Evolutionary conservation across 2,113 vertebrate species (phyloP).

Genomic region (Oplegnathus fasciatus): DNA sequence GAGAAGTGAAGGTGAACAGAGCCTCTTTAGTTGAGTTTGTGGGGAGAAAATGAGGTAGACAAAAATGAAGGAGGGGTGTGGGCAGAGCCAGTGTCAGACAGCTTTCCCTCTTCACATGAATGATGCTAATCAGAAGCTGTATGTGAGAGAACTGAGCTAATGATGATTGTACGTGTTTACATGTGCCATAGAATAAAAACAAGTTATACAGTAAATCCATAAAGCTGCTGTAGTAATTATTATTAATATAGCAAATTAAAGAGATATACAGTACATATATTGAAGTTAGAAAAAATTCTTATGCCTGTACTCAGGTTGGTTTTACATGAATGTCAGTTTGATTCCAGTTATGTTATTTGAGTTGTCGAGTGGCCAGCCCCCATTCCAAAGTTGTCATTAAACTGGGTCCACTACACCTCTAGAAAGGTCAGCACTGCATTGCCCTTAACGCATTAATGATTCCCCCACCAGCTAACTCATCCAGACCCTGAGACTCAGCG

Average conservation of each 20-base stretch:
- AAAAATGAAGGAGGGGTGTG: not conserved
- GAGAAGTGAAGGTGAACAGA: not conserved
- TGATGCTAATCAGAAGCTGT: conserved; percentile 1
- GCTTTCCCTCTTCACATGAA: not conserved
- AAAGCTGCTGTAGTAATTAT: too few relatives aligned
- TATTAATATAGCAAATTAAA: not conserved
- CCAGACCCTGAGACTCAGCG: not conserved
- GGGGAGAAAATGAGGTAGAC: not conserved
- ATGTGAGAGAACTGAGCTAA: not conserved
- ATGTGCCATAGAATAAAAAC: not conserved
- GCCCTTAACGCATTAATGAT: not conserved
- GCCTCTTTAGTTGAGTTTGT: not conserved
- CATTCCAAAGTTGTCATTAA: too few relatives aligned
- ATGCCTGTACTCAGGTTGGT: not conserved
- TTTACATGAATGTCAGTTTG: conserved; percentile 29
- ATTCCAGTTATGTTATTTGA: too few relatives aligned
- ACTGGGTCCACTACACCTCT: conserved; percentile 21
- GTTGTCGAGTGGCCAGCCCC: not conserved
- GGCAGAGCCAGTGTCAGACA: not conserved
- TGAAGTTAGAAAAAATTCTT: not conserved
- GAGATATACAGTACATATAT: not conserved
- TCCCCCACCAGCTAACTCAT: conserved; percentile 23
- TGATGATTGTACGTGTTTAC: not conserved
- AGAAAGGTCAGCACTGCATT: conserved; percentile 40
- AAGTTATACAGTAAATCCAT: too few relatives aligned